A percentile compares a stretch with the other conserved stretches of the same genome.
Evolutionary conservation across 2,797 vertebrate genomes (phyloP).

Genomic region (Novumbra hubbsi): DNA sequence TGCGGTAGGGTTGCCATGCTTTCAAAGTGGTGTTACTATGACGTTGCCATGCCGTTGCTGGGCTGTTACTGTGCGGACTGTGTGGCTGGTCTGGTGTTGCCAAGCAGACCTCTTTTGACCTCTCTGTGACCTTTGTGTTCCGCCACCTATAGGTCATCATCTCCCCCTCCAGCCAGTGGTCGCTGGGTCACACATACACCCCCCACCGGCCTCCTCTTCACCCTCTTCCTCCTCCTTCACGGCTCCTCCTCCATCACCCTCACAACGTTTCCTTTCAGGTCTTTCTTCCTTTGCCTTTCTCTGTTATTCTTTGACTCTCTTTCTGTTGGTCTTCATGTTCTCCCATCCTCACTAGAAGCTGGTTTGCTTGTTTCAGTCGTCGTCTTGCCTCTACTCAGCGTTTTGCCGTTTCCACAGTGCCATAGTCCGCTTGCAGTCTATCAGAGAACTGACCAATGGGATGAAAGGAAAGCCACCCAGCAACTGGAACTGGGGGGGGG

Average conservation of each 20-base stretch:
- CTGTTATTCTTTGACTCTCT: conserved; percentile 25
- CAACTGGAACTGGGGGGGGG: conserved; percentile 28
- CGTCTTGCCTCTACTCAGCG: background rate
- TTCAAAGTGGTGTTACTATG: conserved; percentile 51
- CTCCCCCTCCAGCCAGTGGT: conserved; percentile 76
- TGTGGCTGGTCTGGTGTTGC: conserved; percentile 36
- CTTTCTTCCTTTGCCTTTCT: conserved; percentile 65
- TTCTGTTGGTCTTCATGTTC: background rate
- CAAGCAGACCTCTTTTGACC: conserved; percentile 58
- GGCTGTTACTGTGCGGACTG: conserved; percentile 36
- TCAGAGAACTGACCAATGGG: conserved; percentile 44
- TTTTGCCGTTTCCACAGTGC: conserved; percentile 12
- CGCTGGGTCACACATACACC: conserved; percentile 79
- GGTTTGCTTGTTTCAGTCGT: background rate
- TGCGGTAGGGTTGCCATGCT: conserved; percentile 23
- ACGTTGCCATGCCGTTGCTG: conserved; percentile 49
- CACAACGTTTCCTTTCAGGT: conserved; percentile 77
- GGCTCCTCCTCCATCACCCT: conserved; percentile 76
- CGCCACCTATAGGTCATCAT: conserved; percentile 71
- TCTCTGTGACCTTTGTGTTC: conserved; percentile 66
- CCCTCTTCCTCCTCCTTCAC: conserved; percentile 74
- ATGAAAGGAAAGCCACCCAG: conserved; percentile 29
- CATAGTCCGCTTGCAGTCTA: conserved; percentile 20
- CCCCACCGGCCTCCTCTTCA: conserved; percentile 79
- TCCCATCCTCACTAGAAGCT: background rate